phyloP scores from a whole-genome alignment of 2,113 vertebrate species.

The Cnemophilus loriae region DNA sequence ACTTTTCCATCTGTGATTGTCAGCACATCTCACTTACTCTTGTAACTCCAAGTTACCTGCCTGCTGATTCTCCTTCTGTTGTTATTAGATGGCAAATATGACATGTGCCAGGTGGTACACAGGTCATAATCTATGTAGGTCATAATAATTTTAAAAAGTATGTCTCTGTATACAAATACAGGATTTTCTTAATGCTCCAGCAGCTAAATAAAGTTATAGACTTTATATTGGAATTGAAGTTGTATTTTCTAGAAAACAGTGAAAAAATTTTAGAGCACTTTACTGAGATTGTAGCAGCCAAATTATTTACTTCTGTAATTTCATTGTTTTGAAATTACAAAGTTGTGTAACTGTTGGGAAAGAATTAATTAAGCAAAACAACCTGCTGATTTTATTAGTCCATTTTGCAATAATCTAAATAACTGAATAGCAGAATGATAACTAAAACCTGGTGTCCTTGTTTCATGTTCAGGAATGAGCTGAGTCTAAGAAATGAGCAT shows the following conservation, averaged over 20 bases:
- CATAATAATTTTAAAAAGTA: background rate
- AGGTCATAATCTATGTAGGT: slow-evolving; percentile 38
- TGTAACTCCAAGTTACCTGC: slow-evolving; percentile 38
- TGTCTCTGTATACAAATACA: background rate
- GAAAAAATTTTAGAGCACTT: background rate
- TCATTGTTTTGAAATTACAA: background rate
- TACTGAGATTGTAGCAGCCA: background rate
- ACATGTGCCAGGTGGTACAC: slow-evolving; percentile 24
- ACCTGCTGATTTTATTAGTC: background rate
- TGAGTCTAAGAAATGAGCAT: background rate
- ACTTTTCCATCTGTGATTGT: slow-evolving; percentile 48
- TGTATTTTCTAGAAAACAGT: background rate
- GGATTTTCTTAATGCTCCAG: background rate
- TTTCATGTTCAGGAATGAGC: background rate
- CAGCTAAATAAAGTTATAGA: background rate
- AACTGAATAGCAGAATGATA: background rate
- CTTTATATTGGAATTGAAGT: background rate
- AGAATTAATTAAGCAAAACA: background rate
- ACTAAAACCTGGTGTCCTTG: background rate
- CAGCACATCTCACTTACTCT: slow-evolving; percentile 25
- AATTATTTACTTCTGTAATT: background rate
- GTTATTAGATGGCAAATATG: slow-evolving; percentile 40
- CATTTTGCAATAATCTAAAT: background rate
- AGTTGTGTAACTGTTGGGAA: background rate
- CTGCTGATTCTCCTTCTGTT: slow-evolving; percentile 65